Percentiles rank a stretch among this genome's conserved stretches.
phyloP scores from a whole-genome alignment of 37 sponge, comb jelly and placozoan genomes.

The Oscarella lobularis region DNA sequence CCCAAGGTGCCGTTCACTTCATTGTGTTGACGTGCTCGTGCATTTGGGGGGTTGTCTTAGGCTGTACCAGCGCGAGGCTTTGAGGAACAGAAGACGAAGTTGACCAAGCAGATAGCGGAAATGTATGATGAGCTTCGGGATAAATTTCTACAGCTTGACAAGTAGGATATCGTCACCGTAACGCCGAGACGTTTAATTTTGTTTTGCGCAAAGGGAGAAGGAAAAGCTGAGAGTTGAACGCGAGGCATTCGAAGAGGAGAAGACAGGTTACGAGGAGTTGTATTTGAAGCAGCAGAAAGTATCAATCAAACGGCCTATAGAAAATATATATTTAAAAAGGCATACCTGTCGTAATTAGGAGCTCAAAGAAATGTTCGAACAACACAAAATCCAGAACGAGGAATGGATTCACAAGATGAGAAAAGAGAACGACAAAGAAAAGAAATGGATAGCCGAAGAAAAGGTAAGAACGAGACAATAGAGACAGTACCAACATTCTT shows the following conservation, averaged over 20 bases:
- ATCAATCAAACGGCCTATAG: background rate
- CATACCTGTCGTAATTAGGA: constrained; percentile 17
- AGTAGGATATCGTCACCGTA: constrained; percentile 8
- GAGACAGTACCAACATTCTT: background rate
- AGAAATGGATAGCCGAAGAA: background rate
- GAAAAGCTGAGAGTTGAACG: constrained; percentile 27
- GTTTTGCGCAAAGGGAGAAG: constrained; percentile 15
- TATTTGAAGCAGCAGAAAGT: constrained; percentile 62
- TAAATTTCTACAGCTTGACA: constrained; percentile 31
- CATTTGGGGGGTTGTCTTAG: constrained; percentile 5
- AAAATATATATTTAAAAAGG: no score
- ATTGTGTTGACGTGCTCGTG: background rate
- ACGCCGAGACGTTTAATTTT: background rate
- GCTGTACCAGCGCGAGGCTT: constrained; percentile 27
- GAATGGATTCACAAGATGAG: constrained; percentile 34
- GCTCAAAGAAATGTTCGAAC: constrained; percentile 31
- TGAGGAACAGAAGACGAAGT: constrained; percentile 23
- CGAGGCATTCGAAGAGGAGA: constrained; percentile 41
- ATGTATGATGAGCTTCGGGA: constrained; percentile 40
- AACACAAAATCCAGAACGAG: constrained; percentile 34
- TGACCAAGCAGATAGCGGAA: constrained; percentile 29
- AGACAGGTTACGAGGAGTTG: constrained; percentile 25
- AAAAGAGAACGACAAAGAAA: constrained; percentile 29
- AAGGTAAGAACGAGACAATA: background rate
- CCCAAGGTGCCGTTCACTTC: constrained; percentile 12